Evolutionary conservation across 2,113 vertebrate genomes (phyloP).

Genomic region (Mormyrus iriodes): DNA sequence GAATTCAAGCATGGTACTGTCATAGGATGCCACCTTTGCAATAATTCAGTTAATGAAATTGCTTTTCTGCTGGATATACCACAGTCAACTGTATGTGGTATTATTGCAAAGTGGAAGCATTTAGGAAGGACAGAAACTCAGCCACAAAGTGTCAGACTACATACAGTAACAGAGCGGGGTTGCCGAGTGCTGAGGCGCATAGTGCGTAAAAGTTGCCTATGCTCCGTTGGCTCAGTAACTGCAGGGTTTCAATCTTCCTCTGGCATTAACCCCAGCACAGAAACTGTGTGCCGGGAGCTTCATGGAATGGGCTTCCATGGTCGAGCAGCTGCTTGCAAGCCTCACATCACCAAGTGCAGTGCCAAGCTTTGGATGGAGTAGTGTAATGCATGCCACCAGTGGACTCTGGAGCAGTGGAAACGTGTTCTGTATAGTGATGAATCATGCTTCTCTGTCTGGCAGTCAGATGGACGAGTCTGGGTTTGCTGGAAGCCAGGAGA

Average conservation of each 20-base stretch:
- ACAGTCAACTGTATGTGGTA: background rate
- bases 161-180: background rate
- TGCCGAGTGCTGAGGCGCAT: background rate
- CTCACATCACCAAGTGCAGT: background rate
- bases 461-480: background rate
- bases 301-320: background rate
- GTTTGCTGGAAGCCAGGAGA: background rate
- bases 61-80: background rate
- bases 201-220: background rate
- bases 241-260: background rate
- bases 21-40: background rate
- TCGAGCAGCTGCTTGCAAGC: background rate
- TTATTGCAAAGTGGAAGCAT: background rate
- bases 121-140: background rate
- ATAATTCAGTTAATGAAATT: background rate
- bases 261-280: background rate
- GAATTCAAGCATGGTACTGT: background rate
- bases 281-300: background rate
- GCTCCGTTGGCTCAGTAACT: background rate
- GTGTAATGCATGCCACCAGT: background rate
- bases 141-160: background rate
- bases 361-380: background rate
- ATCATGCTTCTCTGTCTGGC: background rate
- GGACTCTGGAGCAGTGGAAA: background rate
- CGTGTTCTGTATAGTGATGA: background rate